Percentiles rank a stretch among this genome's conserved stretches.
Conservation (phyloP, 2,888 invertebrate genomes). For the Dryadula phaetusa region DNA sequence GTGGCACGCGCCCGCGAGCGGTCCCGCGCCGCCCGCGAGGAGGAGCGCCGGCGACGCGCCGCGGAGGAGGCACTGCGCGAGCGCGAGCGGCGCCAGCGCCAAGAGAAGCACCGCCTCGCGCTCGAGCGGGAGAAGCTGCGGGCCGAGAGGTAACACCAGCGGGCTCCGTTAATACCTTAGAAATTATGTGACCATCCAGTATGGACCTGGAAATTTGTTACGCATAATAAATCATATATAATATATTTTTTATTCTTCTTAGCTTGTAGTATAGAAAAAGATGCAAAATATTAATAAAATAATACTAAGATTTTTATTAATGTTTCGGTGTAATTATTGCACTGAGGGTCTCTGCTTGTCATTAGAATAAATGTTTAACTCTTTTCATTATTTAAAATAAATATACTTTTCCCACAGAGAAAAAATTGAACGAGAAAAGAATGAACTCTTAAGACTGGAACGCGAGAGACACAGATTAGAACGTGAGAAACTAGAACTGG, state of each 20-base stretch:
- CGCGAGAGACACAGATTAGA: slow-evolving; percentile 92
- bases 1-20: slow-evolving; percentile 90
- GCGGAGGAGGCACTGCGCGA: slow-evolving; percentile 91
- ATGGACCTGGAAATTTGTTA: too few relatives aligned
- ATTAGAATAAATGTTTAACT: too few relatives aligned
- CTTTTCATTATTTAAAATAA: neutral
- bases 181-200: too few relatives aligned
- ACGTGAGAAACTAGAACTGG: slow-evolving; percentile 89
- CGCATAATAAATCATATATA: too few relatives aligned
- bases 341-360: too few relatives aligned
- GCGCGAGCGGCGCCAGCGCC: slow-evolving; percentile 92
- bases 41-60: slow-evolving; percentile 91
- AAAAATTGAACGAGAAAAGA: slow-evolving; percentile 94
- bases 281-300: too few relatives aligned
- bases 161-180: too few relatives aligned
- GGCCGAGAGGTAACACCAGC: slow-evolving; percentile 86
- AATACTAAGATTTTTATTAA: too few relatives aligned
- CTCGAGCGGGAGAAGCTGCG: slow-evolving; percentile 92
- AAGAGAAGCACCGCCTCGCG: slow-evolving; percentile 92
- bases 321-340: too few relatives aligned
- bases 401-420: slow-evolving; percentile 80
- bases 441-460: slow-evolving; percentile 92
- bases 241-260: too few relatives aligned
- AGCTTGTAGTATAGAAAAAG: too few relatives aligned
- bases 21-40: slow-evolving; percentile 90